Evolutionary conservation across 2,797 vertebrate genomes (phyloP), one percentile per base, ranked within the genome.

Genomic region (Dendrocincla fuliginosa): DNA sequence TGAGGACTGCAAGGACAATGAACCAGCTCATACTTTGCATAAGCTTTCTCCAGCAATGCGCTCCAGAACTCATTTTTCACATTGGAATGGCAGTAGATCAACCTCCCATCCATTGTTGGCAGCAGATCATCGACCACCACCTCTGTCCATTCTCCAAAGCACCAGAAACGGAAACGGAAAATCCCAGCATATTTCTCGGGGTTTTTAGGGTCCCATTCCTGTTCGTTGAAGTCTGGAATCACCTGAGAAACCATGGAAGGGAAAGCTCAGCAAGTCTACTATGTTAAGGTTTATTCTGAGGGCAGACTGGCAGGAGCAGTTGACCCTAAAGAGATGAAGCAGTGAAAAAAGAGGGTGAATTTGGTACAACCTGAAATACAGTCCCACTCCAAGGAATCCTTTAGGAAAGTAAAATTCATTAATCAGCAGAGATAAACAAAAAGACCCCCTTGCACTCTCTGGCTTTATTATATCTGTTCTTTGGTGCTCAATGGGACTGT

Each of bases 151-250:
- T 98, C 90, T 11, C 99, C 99, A 87, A 99, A 98, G 90, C 98
- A 97, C 99, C 99, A 99, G 97, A 99, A 99, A 71, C 98, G 98
- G 94, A 99, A 99, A 77, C 98, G 99, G 94, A 99, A 99, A 91
- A 99, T 99, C 64, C 99, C 99, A 10, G 98, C 98, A 5, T 99
- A 99, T 84, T 93, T 97, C 69, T 98, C 98, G 0, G 98, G 98
- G 22, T 1, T 85, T 71, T 98, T 97, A 42, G 96, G 85, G 84
- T 99, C 98, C 99, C 99, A 99, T 56, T 99, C 99, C 96, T 99
- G 99, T 42, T 99, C 98, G 0, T 97, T 98, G 56, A 96, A 98
- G 83, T 98, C 97, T 75, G 99, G 98, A 96, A 99, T 99, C 33
- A 99, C 99, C 99, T 99, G 92, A 32, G 87, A 70, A 96, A 44